phyloP scores from a whole-genome alignment of 2,113 vertebrate species.

The Zosterops lateralis region DNA sequence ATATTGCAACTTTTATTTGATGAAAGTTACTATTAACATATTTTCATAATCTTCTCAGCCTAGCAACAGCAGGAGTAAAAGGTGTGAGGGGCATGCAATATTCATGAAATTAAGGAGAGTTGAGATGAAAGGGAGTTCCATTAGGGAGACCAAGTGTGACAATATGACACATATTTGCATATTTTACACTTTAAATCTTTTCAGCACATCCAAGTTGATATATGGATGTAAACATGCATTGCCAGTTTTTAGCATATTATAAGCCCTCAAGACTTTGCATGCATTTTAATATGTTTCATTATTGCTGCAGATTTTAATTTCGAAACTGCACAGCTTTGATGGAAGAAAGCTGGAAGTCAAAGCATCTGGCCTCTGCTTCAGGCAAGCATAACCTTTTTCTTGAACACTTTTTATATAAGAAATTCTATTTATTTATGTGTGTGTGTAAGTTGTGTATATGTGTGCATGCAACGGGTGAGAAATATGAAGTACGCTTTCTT shows the following conservation, averaged over 20 bases:
- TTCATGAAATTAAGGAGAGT: slow-evolving; percentile 87
- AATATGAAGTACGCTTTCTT: slow-evolving; percentile 23
- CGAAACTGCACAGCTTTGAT: slow-evolving; percentile 78
- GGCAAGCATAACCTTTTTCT: slow-evolving; percentile 71
- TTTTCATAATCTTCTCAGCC: slow-evolving; percentile 85
- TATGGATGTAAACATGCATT: slow-evolving; percentile 88
- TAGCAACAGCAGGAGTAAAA: slow-evolving; percentile 82
- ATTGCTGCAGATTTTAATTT: slow-evolving; percentile 86
- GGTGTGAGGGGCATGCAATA: slow-evolving; percentile 84
- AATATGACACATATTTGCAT: slow-evolving; percentile 89
- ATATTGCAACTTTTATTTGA: slow-evolving; percentile 81
- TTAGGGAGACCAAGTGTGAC: slow-evolving; percentile 88
- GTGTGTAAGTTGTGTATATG: not conserved
- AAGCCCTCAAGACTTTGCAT: slow-evolving; percentile 86
- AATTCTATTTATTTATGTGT: slow-evolving; percentile 61
- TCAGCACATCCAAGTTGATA: slow-evolving; percentile 87
- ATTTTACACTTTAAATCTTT: slow-evolving; percentile 89
- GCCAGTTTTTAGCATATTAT: slow-evolving; percentile 87
- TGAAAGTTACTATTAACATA: slow-evolving; percentile 85
- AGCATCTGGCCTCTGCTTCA: slow-evolving; percentile 81
- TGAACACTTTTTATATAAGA: slow-evolving; percentile 71
- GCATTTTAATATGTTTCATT: slow-evolving; percentile 88
- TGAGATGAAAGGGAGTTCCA: slow-evolving; percentile 85
- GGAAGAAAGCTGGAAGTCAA: slow-evolving; percentile 80
- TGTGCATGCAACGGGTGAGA: not conserved